Percentiles rank a stretch among this genome's conserved stretches.
phyloP scores from a whole-genome alignment of 1,140 invertebrate species.

The Anadara kagoshimensis region DNA sequence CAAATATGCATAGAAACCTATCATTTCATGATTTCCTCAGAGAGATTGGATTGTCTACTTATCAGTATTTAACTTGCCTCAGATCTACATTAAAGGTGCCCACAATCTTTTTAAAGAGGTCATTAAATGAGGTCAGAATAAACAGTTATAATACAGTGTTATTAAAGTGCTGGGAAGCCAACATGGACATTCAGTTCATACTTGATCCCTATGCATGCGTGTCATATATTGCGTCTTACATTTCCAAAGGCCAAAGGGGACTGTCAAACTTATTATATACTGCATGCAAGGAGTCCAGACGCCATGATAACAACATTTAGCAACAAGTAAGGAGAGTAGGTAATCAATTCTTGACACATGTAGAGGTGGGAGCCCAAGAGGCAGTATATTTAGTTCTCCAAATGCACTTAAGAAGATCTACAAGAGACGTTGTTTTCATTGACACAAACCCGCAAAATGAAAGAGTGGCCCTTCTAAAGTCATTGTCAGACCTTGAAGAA shows the following conservation, averaged over 20 bases:
- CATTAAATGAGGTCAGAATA: slow-evolving; percentile 15
- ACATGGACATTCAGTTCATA: no score
- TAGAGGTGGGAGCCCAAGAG: slow-evolving; percentile 46
- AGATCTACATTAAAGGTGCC: slow-evolving; percentile 4
- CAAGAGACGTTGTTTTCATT: slow-evolving; percentile 19
- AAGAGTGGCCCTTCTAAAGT: slow-evolving; percentile 10
- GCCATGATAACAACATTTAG: background rate
- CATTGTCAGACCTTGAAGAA: background rate
- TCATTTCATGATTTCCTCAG: slow-evolving; percentile 1
- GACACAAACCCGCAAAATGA: slow-evolving; percentile 22
- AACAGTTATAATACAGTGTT: slow-evolving; percentile 22
- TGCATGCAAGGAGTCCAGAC: slow-evolving; percentile 11
- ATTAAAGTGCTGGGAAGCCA: slow-evolving; percentile 38
- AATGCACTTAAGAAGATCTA: slow-evolving; percentile 14
- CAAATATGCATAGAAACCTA: background rate
- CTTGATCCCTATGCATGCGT: slow-evolving; percentile 33
- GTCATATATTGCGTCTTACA: slow-evolving; percentile 27
- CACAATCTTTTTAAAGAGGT: slow-evolving; percentile 22
- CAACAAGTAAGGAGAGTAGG: slow-evolving; percentile 20
- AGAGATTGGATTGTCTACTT: background rate
- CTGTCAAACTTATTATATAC: no score
- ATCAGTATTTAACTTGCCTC: background rate
- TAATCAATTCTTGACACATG: slow-evolving; percentile 38
- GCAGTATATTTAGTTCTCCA: slow-evolving; percentile 36
- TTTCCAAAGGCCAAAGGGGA: slow-evolving; percentile 32